A percentile compares a stretch with the other conserved stretches of the same genome.
phyloP scores from a whole-genome alignment of 2,797 vertebrate species.

The Perodicticus potto region DNA sequence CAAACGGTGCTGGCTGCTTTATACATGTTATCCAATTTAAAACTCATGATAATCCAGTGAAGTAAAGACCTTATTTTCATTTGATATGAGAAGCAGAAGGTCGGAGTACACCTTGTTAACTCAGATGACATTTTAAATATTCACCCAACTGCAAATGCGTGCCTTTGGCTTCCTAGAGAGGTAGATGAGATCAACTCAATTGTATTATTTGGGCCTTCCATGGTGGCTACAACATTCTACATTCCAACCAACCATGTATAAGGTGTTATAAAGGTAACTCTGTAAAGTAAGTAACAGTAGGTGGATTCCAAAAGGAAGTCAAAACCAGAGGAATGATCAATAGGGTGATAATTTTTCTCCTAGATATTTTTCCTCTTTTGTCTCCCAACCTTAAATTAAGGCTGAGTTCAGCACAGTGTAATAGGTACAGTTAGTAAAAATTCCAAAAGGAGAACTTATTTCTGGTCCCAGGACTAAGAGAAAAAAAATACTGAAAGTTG shows the following conservation, averaged over 20 bases:
- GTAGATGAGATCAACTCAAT: not conserved
- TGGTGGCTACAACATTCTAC: not conserved
- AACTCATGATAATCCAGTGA: too few relatives aligned
- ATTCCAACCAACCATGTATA: not conserved
- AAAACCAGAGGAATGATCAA: not conserved
- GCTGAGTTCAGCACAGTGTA: not conserved
- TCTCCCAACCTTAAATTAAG: not conserved
- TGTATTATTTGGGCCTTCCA: not conserved
- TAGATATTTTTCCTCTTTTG: not conserved
- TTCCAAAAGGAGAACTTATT: not conserved
- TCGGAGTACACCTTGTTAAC: not conserved
- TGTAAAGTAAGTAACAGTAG: not conserved
- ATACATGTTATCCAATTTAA: not conserved
- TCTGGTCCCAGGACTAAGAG: not conserved
- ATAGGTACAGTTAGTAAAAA: not conserved
- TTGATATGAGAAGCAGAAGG: not conserved
- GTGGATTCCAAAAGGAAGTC: not conserved
- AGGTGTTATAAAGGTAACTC: not conserved
- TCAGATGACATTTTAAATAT: not conserved
- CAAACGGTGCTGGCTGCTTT: not conserved
- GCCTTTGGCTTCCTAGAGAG: not conserved
- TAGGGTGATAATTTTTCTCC: not conserved
- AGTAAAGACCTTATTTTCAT: not conserved
- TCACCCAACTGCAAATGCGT: not conserved
- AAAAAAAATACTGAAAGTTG: not conserved